Percentiles rank a stretch among this genome's conserved stretches.
phyloP scores from a whole-genome alignment of 2,797 vertebrate genomes.

The Oreochromis grahami region DNA sequence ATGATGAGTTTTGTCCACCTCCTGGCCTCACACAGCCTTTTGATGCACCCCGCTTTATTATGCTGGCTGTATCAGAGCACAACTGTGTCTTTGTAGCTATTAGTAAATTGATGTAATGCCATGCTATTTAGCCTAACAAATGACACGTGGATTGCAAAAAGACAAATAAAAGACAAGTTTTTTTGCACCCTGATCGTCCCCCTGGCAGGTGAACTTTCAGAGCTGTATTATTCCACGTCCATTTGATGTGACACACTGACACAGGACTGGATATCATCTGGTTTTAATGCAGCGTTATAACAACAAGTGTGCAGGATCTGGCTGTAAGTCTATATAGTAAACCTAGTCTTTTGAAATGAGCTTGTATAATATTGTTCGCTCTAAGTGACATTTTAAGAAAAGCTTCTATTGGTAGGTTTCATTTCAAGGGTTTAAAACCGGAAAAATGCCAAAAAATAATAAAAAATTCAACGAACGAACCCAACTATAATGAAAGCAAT shows the following conservation, averaged over 20 bases:
- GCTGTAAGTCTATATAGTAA: neutral
- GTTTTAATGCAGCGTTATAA: neutral
- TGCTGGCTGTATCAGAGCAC: neutral
- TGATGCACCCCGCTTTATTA: neutral
- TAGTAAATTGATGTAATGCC: neutral
- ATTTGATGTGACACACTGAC: neutral
- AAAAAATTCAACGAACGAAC: neutral
- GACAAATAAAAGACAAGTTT: neutral
- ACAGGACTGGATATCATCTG: neutral
- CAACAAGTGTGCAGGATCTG: neutral
- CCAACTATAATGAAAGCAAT: neutral
- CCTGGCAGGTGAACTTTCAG: neutral
- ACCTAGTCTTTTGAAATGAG: neutral
- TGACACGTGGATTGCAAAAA: neutral
- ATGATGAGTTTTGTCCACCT: neutral
- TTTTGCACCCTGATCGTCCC: neutral
- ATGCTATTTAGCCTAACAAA: neutral
- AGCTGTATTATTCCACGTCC: neutral
- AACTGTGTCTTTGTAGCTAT: neutral
- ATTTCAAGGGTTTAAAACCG: fast-evolving
- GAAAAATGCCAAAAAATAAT: neutral
- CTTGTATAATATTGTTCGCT: neutral
- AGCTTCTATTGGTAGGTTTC: neutral
- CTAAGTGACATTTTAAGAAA: neutral
- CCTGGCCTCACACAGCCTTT: neutral